Evolutionary conservation across 2,888 invertebrate species (phyloP), one percentile per base, ranked within the genome.

Genomic region (Falcaria lacertinaria): DNA sequence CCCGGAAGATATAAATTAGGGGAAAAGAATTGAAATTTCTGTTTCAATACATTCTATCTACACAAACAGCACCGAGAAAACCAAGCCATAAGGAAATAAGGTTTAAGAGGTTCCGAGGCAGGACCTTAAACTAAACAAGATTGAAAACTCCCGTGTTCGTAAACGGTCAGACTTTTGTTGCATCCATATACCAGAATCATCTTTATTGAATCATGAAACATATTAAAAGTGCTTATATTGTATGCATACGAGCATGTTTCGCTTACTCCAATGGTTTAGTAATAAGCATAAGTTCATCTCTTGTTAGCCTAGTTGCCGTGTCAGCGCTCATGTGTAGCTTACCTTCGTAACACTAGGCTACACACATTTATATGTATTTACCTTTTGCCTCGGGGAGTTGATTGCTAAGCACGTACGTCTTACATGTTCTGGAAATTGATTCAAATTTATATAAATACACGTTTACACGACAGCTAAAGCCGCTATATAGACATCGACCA

Each of bases 201-300:
- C 7, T 28, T 11, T 2, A 7, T 3, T 11, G 28, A 28, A 11
- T 0, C 11, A 11, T 11, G 11, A 7, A 11, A 11, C 8, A 11
- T 28, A 11, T 28, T 7, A 19, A 6, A 1, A 6, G 19, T 19
- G 3, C 19, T 4, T 42, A 28, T 13, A 34, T 35, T 41, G 41
- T 15, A 41, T 15, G 36, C 8, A 25, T 42, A 49, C 38, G 22
- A 15, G 22, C 15, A 36, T 36, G 11, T 39, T 34, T 34, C 15
- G 33, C 38, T 49, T 50, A 52, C 60, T 60, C 47, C 62, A 69
- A 53, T 60, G 64, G 60, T 50, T 57, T 51, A 57, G 57, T 64
- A 63, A 69, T 60, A 57, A 54, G 54, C 47, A n/a, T n/a, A n/a
- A n/a, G n/a, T n/a, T 64, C 60, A 61, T 65, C 60, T 53, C 51